Evolutionary conservation across 1,140 invertebrate species (phyloP).

Genomic region (Lepidurus arcticus): DNA sequence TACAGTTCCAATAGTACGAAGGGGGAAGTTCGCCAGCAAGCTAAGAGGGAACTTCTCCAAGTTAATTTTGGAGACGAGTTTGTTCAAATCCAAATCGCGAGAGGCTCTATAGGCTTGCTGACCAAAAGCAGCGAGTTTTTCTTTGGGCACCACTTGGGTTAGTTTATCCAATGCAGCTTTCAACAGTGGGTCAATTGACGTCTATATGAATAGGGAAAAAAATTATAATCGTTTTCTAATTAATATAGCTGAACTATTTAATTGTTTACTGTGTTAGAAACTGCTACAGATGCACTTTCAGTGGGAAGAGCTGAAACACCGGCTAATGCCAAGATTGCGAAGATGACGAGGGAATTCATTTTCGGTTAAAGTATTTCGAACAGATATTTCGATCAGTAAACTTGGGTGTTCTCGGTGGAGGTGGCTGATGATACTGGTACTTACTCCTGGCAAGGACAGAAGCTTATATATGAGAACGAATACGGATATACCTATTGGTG

Average conservation of each 20-base stretch:
- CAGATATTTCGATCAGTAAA: not conserved
- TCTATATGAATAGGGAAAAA: not conserved
- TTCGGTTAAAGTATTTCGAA: not conserved
- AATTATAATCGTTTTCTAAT: not conserved
- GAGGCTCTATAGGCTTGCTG: not conserved
- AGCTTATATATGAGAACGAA: not conserved
- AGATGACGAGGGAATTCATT: not conserved
- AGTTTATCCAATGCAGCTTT: slow-evolving; percentile 11
- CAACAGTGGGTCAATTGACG: not conserved
- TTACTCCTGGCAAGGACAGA: not conserved
- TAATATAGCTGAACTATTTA: not conserved
- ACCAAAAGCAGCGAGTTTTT: not conserved
- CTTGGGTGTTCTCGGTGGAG: not conserved
- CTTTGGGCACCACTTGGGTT: not conserved
- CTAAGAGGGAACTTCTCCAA: not conserved
- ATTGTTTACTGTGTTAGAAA: not conserved
- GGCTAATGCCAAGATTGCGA: not conserved
- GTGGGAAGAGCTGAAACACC: not conserved
- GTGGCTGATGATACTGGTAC: not conserved
- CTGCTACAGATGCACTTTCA: not conserved
- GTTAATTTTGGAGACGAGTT: not conserved
- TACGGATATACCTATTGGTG: not conserved
- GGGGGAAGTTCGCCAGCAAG: not conserved
- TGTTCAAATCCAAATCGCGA: not conserved
- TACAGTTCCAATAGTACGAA: not conserved